Evolutionary conservation across 2,797 vertebrate genomes (phyloP), one percentile per base, ranked within the genome.

Genomic region (Fistularia commersonii): DNA sequence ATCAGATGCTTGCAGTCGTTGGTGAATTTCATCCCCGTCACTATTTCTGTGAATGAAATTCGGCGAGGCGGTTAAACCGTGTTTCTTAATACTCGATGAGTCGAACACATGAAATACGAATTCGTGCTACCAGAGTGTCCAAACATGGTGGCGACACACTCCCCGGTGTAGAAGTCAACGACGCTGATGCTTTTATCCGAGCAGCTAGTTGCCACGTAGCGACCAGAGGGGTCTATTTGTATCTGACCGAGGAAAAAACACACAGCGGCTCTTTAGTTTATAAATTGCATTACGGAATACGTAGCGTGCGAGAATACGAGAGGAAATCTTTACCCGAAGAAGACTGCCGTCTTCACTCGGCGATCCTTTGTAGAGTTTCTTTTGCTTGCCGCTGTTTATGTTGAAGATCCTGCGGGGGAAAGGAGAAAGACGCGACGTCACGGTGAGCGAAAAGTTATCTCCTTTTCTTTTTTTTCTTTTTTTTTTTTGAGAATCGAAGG

Each of bases 351-450:
- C 96, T 79, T 95, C 95, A 58, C 92, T 91, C 82, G 93, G 85
- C 0, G 95, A 95, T 48, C 95, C 95, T 64, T 97, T 99, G 61
- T 91, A 99, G 12, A 94, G 83, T 46, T 94, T 98, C 75, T 96
- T 98, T 84, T 98, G 95, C 82, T 97, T 98, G 46, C 96, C 96
- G n/a, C 89, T 97, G 86, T 89, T 93, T 79, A 98, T 94, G 85
- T 97, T 96, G 73, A 98, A 97, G 84, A 99, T 90, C 80, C 96
- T 99, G 75, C 11, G 51, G 15, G 31, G 11, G 35, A 7, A 44
- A 38, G 5, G 36, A 38, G 36, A 38, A 38, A n/a, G 6, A 8
- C 13, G 8, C 10, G 12, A 42, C n/a, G n/a, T n/a, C n/a, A n/a
- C 23, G 23, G 23, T 23, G 2, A 23, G 23, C 23, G 23, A 23